Conservation (phyloP, 2,888 invertebrate species). For the Lasioglossum malachurum region DNA sequence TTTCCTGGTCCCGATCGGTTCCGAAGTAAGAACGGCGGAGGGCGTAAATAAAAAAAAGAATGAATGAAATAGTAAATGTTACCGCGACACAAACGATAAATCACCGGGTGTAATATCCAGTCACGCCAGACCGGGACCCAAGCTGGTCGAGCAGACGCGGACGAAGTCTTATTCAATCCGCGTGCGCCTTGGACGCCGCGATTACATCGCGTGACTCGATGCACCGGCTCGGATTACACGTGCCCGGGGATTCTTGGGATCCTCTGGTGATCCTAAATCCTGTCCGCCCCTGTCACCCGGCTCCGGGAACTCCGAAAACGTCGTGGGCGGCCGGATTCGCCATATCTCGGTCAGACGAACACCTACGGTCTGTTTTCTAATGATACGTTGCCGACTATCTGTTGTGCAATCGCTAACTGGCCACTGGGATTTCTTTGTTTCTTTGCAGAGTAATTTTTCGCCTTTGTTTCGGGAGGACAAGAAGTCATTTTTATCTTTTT, state of each 20-base stretch:
- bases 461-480: background rate
- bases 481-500: background rate
- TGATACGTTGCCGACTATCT: background rate
- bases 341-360: conserved; percentile 40
- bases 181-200: conserved; percentile 53
- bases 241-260: conserved; percentile 36
- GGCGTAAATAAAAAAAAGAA: background rate
- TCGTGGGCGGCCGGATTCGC: conserved; percentile 66
- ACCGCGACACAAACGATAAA: conserved; percentile 41
- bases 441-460: background rate
- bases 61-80: conserved; percentile 8
- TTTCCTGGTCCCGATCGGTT: conserved; percentile 17
- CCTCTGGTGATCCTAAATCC: conserved; percentile 66
- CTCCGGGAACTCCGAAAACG: conserved; percentile 66
- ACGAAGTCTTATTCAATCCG: conserved; percentile 56
- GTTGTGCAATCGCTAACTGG: background rate
- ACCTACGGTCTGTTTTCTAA: conserved; percentile 11
- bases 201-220: conserved; percentile 68
- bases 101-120: conserved; percentile 46
- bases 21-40: background rate
- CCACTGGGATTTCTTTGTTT: background rate
- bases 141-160: conserved; percentile 18
- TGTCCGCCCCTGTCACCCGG: conserved; percentile 68
- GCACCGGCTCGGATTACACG: conserved; percentile 68
- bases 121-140: conserved; percentile 34